Base-by-base conservation (phyloP, 2,113 vertebrate species). In the Thinocorus orbignyianus region DNA sequence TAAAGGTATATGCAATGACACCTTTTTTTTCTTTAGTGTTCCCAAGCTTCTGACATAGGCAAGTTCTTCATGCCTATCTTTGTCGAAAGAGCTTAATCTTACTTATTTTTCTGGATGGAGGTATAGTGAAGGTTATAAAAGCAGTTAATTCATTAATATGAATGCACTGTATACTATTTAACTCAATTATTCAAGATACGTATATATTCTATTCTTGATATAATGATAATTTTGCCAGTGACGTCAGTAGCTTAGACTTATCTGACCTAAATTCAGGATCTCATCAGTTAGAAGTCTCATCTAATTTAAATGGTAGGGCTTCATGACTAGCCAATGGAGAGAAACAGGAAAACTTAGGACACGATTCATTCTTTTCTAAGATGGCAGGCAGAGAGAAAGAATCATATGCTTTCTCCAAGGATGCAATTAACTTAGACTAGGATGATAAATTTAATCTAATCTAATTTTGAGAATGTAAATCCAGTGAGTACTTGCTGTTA, bases 381-480 rank as follows among this genome's bases (percentile, higher is more conserved):
- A 94, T 30, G 48, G 25, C 25, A 93, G n/a, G 18, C 52, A 66
- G 30, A 78, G 10, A 94, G 41, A 62, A 46, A 84, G 24, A 83
- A 76, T 60, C 42, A 78, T 64, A 39, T 18, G 70, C 16, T 79
- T 89, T 66, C 48, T 79, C 52, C 39, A 68, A 7, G 25, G 39
- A 31, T 22, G 26, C 23, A 89, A 58, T 71, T 79, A 68, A 62
- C 28, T 73, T 46, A 54, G 11, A 51, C 25, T 72, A 68, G 33
- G 52, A 91, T 37, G 49, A 82, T 58, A 61, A 64, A 73, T 83
- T 88, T 65, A 52, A 88, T 66, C 30, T 86, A 73, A 86, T 46
- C 54, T 91, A 61, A 91, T 95, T 95, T 91, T 68, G 91, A 19
- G 28, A 74, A 62, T 26, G 39, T 55, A 91, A 95, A 78, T 62